Base-by-base conservation (phyloP, 2,797 vertebrate genomes). In the Semaprochilodus insignis region DNA sequence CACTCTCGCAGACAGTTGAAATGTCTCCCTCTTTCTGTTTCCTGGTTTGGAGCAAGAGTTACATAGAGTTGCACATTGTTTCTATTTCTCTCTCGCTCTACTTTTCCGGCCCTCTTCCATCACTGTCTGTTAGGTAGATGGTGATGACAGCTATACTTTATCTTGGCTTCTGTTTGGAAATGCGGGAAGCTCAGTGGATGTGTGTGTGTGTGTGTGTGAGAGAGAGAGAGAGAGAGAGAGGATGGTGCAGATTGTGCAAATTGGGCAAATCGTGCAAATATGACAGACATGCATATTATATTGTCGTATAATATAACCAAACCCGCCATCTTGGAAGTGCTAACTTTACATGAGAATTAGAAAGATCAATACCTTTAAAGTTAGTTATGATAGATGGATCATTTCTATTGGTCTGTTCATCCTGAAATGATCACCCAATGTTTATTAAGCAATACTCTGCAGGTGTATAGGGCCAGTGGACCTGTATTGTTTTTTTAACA, bases 111-210 rank as follows among this genome's bases (percentile, higher is more conserved):
- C 66, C 65, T 25, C 54, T 62, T 62, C 76, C 69, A 78, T 79
- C 71, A 81, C 80, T 87, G 72, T 76, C 66, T 51, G 57, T 79
- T 62, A 65, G 48, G 54, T 69, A 52, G 80, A 83, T 82, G 86
- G 74, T 65, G 57, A 85, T 81, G 79, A 82, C 77, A 86, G 77
- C 85, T 89, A 77, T 69, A 78, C 81, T 76, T 79, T 74, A 84
- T 74, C 76, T 81, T 74, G 55, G 44, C 51, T 81, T 82, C 71
- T 78, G 84, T 80, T 78, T 84, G 66, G 80, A 85, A 78, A 52
- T 65, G 55, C 23, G 67, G 51, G 52, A 19, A 52, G 71, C 27
- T 36, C 54, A 31, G 36, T 79, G 63, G 40, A 31, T 54, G 25
- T 63, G n/a, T 70, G 23, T 55, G n/a, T 55, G 23, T 54, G 71